Conservation (phyloP, 2,797 vertebrate species). For the Anolis apletophallus region DNA sequence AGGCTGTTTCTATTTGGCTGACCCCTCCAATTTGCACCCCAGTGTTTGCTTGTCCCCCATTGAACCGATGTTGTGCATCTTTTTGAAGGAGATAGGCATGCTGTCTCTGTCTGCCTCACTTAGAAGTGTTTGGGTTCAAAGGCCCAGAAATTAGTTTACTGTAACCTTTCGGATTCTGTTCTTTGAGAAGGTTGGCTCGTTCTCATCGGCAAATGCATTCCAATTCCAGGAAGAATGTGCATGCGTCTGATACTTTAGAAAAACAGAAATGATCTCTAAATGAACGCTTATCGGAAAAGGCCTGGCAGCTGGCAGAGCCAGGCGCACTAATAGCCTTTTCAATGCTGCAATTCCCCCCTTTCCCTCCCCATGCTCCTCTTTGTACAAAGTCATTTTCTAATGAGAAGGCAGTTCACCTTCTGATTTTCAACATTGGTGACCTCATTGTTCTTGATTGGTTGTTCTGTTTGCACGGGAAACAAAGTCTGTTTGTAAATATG, state of each 20-base stretch:
- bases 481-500: slow-evolving; percentile 25
- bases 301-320: slow-evolving; percentile 35
- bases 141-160: too few species aligned
- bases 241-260: slow-evolving; percentile 2
- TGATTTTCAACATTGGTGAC: slow-evolving; percentile 1
- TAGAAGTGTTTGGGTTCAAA: not conserved
- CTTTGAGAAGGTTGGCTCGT: not conserved
- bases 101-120: not conserved
- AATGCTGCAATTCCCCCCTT: not conserved
- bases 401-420: slow-evolving; percentile 19
- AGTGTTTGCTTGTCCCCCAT: too few species aligned
- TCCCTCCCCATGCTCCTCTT: not conserved
- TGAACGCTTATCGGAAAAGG: slow-evolving; percentile 26
- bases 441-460: slow-evolving; percentile 34
- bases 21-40: too few species aligned
- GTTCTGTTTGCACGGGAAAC: not conserved
- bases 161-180: not conserved
- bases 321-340: slow-evolving; percentile 25
- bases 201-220: not conserved
- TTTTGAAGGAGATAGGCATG: not conserved
- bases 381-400: slow-evolving; percentile 32
- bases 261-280: not conserved
- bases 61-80: not conserved
- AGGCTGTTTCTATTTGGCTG: not conserved
- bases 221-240: not conserved